Evolutionary conservation across 2,797 vertebrate genomes (phyloP), one percentile per base, ranked within the genome.

Genomic region (Macropus fuliginosus): DNA sequence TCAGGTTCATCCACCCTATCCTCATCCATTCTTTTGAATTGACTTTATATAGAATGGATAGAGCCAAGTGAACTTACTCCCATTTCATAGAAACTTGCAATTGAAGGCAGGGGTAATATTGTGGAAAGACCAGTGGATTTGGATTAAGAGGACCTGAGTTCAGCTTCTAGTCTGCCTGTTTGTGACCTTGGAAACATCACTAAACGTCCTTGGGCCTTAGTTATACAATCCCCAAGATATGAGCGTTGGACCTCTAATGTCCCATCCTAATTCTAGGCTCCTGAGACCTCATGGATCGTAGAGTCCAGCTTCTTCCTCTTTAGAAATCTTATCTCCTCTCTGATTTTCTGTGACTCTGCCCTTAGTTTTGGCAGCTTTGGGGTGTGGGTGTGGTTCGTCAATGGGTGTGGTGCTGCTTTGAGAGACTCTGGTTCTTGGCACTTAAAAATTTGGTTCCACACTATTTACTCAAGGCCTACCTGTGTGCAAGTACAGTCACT

Each of bases 291-390:
- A 3, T 5, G 9, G 40, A 81, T 81, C n/a, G 24, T 81, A 46
- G 24, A 81, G 74, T 46, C 40, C 21, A 27, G 21, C 40, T 81
- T 46, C 74, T 46, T 46, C 40, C 74, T 95, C 93, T 95, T 95
- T 31, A 92, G 55, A 94, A 95, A 81, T 46, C 2, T 95, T 93
- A 89, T 31, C 34, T 56, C 89, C 93, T 92, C 96, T 56, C 92
- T 96, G 50, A 95, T 66, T 50, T 16, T 94, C 34, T 93, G 46
- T 93, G 55, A 94, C 34, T 96, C 55, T 31, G 46, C 57, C 91
- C 95, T 94, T 94, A 93, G 56, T 52, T 87, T 54, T 96, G 50
- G 93, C 74, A 81, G n/a, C 40, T 81, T 81, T 81, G 74, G 74
- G 66, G n/a, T 74, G 18, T 21, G 66, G 74, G 40, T 46, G 66